These are phyloP conservation scores for Halotydeus destructor DNA, from an alignment of 1,140 invertebrate genomes.

Conservation along the genomic window DNA sequence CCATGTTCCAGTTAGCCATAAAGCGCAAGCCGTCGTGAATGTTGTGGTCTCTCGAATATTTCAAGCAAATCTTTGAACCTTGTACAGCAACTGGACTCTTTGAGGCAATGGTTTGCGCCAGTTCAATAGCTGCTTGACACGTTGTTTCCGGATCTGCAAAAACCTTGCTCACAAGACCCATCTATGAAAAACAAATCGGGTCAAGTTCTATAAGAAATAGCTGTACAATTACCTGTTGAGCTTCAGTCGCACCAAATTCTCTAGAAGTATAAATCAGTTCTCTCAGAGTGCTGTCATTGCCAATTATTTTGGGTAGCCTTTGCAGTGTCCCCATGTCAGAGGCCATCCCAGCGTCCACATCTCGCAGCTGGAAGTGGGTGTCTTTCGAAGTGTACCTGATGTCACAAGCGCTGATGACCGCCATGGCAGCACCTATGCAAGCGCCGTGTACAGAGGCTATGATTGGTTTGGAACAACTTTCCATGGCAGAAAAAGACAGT, in stretches of 20 bases:
- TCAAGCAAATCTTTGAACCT: constrained; percentile 47
- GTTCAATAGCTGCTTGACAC: constrained; percentile 41
- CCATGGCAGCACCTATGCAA: constrained; percentile 74
- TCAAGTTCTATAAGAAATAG: constrained; percentile 18
- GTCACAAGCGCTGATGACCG: constrained; percentile 66
- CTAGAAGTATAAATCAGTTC: constrained; percentile 71
- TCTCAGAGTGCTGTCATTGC: constrained; percentile 59
- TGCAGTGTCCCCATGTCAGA: constrained; percentile 88
- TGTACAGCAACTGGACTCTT: constrained; percentile 90
- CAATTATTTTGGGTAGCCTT: constrained; percentile 74
- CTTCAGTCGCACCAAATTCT: constrained; percentile 58
- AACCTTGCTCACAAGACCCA: constrained; percentile 52
- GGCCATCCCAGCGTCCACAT: constrained; percentile 57
- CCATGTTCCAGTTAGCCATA: constrained; percentile 49
- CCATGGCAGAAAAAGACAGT: constrained; percentile 49
- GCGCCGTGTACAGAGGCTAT: constrained; percentile 64
- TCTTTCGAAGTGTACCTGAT: constrained; percentile 76
- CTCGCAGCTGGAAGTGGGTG: constrained; percentile 79
- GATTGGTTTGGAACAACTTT: constrained; percentile 71
- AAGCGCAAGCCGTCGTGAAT: constrained; percentile 65
- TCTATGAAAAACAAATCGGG: constrained; percentile 25
- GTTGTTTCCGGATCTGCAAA: constrained; percentile 48
- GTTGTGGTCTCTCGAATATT: constrained; percentile 68
- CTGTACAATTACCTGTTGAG: constrained; percentile 25
- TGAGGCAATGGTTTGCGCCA: constrained; percentile 56